These are phyloP conservation scores for Tetragonula clypearis DNA, from an alignment of 1,140 invertebrate species.

Conservation along the genomic window DNA sequence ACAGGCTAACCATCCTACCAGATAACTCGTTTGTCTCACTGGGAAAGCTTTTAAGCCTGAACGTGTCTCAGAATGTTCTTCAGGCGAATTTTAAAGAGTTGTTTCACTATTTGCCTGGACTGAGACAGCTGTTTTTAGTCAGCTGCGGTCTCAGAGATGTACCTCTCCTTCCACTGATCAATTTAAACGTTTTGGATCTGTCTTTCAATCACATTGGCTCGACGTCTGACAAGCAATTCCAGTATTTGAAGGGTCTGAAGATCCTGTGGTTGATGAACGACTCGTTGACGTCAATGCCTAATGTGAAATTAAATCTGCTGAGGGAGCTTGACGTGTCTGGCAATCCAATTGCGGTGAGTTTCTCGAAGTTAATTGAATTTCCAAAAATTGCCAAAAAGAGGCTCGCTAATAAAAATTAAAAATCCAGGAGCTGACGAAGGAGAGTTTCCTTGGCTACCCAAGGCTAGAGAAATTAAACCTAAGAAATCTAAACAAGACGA, in stretches of 20 bases:
- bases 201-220: conserved; percentile 87
- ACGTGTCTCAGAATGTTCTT: conserved; percentile 90
- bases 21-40: conserved; percentile 94
- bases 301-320: conserved; percentile 83
- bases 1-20: conserved; percentile 91
- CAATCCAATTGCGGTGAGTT: conserved; percentile 84
- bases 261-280: conserved; percentile 87
- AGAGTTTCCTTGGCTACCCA: conserved; percentile 79
- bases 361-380: neutral
- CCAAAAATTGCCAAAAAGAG: neutral
- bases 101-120: conserved; percentile 92
- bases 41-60: conserved; percentile 88
- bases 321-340: conserved; percentile 85
- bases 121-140: conserved; percentile 88
- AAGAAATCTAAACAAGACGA: conserved; percentile 77
- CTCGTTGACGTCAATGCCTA: conserved; percentile 85
- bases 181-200: conserved; percentile 88
- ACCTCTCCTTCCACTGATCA: conserved; percentile 87
- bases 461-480: conserved; percentile 80
- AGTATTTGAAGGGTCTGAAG: conserved; percentile 85
- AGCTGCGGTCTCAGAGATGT: conserved; percentile 88
- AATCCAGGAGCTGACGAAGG: conserved; percentile 83
- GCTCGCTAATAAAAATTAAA: neutral
- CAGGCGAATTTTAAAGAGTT: conserved; percentile 94
- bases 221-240: conserved; percentile 84